A percentile compares a stretch with the other conserved stretches of the same genome.
phyloP scores from a whole-genome alignment of 2,888 invertebrate genomes.

The Raillietiella orientalis region DNA sequence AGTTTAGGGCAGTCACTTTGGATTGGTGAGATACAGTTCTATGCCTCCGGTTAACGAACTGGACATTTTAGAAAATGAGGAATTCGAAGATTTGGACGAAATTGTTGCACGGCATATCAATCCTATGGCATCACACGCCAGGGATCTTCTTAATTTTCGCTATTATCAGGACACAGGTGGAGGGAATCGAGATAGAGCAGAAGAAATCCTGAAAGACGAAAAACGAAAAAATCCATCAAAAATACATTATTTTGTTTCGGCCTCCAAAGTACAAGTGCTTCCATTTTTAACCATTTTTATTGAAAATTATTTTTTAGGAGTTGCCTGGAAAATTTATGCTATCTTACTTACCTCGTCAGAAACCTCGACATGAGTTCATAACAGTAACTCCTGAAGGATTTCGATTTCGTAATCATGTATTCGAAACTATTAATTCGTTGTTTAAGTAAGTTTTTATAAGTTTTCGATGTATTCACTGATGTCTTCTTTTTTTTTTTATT shows the following conservation, averaged over 20 bases:
- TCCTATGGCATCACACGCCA: conserved; percentile 76
- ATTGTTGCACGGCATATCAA: conserved; percentile 86
- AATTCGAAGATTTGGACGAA: conserved; percentile 96
- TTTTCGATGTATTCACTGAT: too few species aligned
- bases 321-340: conserved; percentile 75
- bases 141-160: conserved; percentile 67
- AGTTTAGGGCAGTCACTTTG: conserved; percentile 57
- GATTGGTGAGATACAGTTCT: conserved; percentile 23
- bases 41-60: too few species aligned
- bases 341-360: conserved; percentile 59
- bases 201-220: conserved; percentile 56
- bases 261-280: conserved; percentile 19
- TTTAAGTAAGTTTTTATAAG: too few species aligned
- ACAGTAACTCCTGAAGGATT: conserved; percentile 75
- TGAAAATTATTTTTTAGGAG: conserved; percentile 10
- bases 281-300: not conserved
- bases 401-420: conserved; percentile 55
- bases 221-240: conserved; percentile 55
- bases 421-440: conserved; percentile 40
- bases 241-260: conserved; percentile 59
- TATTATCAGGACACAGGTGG: conserved; percentile 47
- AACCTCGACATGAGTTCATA: conserved; percentile 65
- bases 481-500: too few species aligned
- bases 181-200: conserved; percentile 53
- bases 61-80: conserved; percentile 26